phyloP scores from a whole-genome alignment of 2,113 vertebrate species.

The Peromyscus californicus region DNA sequence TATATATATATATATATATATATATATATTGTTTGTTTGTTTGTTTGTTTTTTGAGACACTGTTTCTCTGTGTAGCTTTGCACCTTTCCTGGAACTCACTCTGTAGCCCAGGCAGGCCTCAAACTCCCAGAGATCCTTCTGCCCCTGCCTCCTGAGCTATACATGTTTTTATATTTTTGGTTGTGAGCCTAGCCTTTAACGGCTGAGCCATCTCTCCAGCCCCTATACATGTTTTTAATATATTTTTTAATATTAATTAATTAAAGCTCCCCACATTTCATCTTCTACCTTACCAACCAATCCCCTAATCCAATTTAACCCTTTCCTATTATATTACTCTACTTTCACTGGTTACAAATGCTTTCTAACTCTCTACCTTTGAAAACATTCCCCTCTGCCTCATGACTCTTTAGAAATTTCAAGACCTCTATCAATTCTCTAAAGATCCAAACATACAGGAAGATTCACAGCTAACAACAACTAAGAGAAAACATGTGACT shows the following conservation, averaged over 20 bases:
- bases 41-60: too few relatives aligned
- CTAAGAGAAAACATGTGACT: not conserved
- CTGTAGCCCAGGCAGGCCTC: too few relatives aligned
- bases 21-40: too few relatives aligned
- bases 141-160: too few relatives aligned
- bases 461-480: not conserved
- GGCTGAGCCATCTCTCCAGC: too few relatives aligned
- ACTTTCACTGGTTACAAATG: not conserved
- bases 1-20: too few relatives aligned
- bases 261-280: not conserved
- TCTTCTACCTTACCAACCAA: too few relatives aligned
- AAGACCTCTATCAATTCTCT: not conserved
- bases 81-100: too few relatives aligned
- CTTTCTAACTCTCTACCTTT: not conserved
- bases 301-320: not conserved
- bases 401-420: too few relatives aligned
- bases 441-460: not conserved
- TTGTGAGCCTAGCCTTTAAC: too few relatives aligned
- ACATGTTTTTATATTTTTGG: not conserved
- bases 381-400: not conserved
- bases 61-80: too few relatives aligned
- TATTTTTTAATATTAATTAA: not conserved
- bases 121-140: too few relatives aligned
- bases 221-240: not conserved
- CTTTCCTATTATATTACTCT: not conserved